Base-by-base conservation (phyloP, 2,797 vertebrate species). In the Xenops minutus region DNA sequence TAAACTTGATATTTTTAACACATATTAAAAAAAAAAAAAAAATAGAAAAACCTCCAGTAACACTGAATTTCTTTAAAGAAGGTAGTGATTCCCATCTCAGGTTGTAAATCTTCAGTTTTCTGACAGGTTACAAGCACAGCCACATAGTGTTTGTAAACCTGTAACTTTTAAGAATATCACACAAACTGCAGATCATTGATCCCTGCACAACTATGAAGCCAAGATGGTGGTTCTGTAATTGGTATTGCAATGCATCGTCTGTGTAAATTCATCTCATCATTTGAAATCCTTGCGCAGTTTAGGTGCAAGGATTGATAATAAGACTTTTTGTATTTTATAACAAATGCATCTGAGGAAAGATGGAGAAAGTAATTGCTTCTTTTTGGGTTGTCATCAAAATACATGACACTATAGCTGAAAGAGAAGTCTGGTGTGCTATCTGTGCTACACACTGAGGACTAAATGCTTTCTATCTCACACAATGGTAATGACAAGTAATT, bases 331-430 rank as follows among this genome's bases (percentile, higher is more conserved):
- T 94, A 22, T 92, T 96, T 92, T 90, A 41, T 92, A 92, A 95
- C 85, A 94, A 95, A 96, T 30, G 74, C 71, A 92, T 92, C 34
- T 73, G 71, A 95, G 61, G 48, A 92, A 94, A 90, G 87, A 93
- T 88, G 73, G 93, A 61, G 83, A 87, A 96, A 95, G 58, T 85
- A 94, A 91, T 96, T 97, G 73, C 89, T 88, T 92, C 87, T 84
- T 92, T 93, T 96, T 94, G 92, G 66, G 51, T 88, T 93, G 85
- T 94, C 82, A 92, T 94, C 85, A 95, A 93, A 94, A 95, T 88
- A 94, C 94, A 67, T 63, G 52, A 76, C 49, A 94, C 62, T 77
- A 7, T 63, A 95, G 79, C 83, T 88, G 94, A 63, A 69, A 93
- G 88, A 87, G 56, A 58, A 91, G 62, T 86, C 69, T 93, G 76